Base-by-base conservation (phyloP, 2,888 invertebrate species). In the Nomada fabriciana region DNA sequence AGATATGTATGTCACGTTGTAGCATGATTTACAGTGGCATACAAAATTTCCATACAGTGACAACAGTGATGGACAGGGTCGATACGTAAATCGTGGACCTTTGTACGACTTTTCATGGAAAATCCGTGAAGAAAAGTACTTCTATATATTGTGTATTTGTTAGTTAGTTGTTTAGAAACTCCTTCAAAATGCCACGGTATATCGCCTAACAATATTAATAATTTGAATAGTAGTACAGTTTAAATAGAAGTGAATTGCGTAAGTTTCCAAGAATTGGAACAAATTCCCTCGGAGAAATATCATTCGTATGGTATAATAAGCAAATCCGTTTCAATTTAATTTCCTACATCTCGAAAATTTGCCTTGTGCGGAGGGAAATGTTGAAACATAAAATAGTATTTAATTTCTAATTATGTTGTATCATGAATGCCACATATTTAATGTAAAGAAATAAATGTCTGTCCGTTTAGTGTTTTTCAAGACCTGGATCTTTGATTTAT, bases 401-500 rank as follows among this genome's bases (percentile, higher is more conserved):
- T 47, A 2, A 47, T 3, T 47, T 13, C 15, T 15, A 47, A 47
- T 15, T 3, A 47, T 15, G 15, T 47, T 36, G 36, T 36, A 36
- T 36, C 36, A 36, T 7, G 36, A 36, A 47, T 47, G 47, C 47
- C 11, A 47, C 47, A 2, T 11, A 20, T 55, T 11, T 9, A 9
- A 10, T 55, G 7, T 23, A 15, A 63, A 72, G n/a, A 42, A 65
- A n/a, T n/a, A 42, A 63, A 57, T 55, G n/a, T 57, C 23, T n/a
- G 61, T 18, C 36, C 18, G 15, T 68, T 63, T 23, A 60, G 43
- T 20, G 20, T 47, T 36, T 20, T 20, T 43, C 13, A 47, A 75
- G 67, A 64, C 50, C 53, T 61, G 13, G 57, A 53, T 67, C 50
- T 29, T 65, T 25, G 67, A n/a, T 53, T 59, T 43, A 74, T 64